Base-by-base conservation (phyloP, 1,140 invertebrate species). In the Zeugodacus cucurbitae region DNA sequence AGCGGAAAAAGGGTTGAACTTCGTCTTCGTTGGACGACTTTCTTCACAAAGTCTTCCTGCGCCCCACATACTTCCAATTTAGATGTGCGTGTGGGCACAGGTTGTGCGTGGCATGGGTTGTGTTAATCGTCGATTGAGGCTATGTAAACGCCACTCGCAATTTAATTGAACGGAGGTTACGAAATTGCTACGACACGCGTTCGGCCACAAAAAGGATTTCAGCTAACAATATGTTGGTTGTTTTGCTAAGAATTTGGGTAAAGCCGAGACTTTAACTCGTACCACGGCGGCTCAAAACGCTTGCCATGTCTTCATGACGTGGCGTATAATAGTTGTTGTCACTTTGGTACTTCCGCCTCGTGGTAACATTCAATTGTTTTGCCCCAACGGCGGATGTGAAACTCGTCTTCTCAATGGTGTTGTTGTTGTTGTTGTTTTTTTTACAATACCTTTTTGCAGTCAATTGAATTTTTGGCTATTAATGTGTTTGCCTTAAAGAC, bases 51-150 rank as follows among this genome's bases (percentile, higher is more conserved):
- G 17, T 74, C 37, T 74, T 74, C 17, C 34, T 74, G 22, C 32
- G 29, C 10, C 67, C 34, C 67, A 74, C 67, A 74, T 10, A 37
- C 58, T 10, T 11, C n/a, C n/a, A n/a, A 26, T 26, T 7, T 10
- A 3, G 7, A 26, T 1, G 37, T 74, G 67, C 5, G 58, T n/a
- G n/a, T 26, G 5, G 58, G 58, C 10, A n/a, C 10, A n/a, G 26
- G 58, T n/a, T 62, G n/a, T 82, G 22, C 7, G n/a, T 82, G 7
- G 74, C 26, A 82, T 82, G 74, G 5, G 74, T 82, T 48, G 74
- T 82, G 74, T 82, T 82, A 82, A 82, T 82, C 74, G 74, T 82
- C 74, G 41, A 82, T 82, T 82, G 74, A 82, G 74, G 74, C 74
- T 82, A 82, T 82, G 74, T 82, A 82, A 82, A 82, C 74, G 74